Percentiles rank a stretch among this genome's conserved stretches.
These are phyloP conservation scores for Thereva unica DNA, from an alignment of 2,888 invertebrate species.

Conservation along the genomic window DNA sequence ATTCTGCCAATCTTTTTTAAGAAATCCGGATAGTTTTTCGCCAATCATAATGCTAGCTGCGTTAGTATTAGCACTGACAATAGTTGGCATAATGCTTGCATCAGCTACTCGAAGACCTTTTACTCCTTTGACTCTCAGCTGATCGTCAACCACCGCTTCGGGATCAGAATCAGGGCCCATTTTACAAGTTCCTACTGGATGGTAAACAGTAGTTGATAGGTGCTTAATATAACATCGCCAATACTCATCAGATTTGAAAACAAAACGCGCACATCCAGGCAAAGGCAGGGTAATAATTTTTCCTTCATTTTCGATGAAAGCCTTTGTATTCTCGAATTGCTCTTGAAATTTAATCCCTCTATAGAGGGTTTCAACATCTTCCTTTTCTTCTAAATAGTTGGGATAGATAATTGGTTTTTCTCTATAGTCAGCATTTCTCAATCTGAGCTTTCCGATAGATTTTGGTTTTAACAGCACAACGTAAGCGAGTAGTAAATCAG, in stretches of 20 bases:
- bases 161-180: conserved; percentile 63
- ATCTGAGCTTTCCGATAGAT: conserved; percentile 62
- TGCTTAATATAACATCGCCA: conserved; percentile 85
- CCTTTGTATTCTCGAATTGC: conserved; percentile 55
- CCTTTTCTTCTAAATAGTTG: conserved; percentile 64
- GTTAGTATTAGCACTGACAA: conserved; percentile 67
- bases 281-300: conserved; percentile 45
- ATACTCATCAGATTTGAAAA: conserved; percentile 67
- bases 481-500: conserved; percentile 55
- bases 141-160: conserved; percentile 63
- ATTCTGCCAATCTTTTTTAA: conserved; percentile 62
- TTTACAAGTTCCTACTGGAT: conserved; percentile 69
- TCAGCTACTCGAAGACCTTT: conserved; percentile 65
- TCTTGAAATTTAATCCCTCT: conserved; percentile 56
- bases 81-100: conserved; percentile 68
- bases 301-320: conserved; percentile 54
- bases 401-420: conserved; percentile 66
- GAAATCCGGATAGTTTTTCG: conserved; percentile 68
- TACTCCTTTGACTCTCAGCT: conserved; percentile 62
- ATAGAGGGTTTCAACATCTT: conserved; percentile 61
- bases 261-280: conserved; percentile 45
- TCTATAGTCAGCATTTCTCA: conserved; percentile 62
- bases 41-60: conserved; percentile 68
- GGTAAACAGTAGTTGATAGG: conserved; percentile 75
- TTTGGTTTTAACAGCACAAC: conserved; percentile 59